Conservation (phyloP, 2,113 vertebrate genomes). For the Neodon shergylaensis region DNA sequence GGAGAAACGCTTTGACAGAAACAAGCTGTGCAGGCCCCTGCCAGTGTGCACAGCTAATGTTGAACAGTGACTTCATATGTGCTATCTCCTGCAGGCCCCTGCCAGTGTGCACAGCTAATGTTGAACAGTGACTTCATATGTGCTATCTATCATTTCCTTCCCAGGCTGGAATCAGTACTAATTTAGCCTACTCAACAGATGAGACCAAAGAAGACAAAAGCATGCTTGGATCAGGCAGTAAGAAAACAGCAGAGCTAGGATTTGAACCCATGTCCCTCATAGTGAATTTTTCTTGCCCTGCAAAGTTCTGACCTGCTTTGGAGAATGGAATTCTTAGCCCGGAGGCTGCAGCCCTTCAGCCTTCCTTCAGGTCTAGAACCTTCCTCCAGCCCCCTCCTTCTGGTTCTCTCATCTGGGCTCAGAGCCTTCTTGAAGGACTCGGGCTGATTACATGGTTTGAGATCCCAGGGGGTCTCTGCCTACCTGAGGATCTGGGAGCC, state of each 20-base stretch:
- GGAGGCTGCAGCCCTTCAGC: neutral
- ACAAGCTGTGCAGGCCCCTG: neutral
- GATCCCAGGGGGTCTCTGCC: neutral
- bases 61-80: neutral
- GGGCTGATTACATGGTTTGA: constrained; percentile 63
- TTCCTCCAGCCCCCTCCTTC: neutral
- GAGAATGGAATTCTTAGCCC: neutral
- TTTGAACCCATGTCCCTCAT: neutral
- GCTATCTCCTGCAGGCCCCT: too few species aligned
- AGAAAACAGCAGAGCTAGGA: neutral
- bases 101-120: neutral
- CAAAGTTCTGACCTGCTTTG: neutral
- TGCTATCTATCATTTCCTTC: neutral
- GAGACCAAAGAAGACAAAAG: constrained; percentile 14
- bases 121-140: neutral
- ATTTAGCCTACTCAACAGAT: constrained; percentile 36
- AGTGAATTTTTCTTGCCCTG: neutral
- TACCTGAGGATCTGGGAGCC: constrained; percentile 54
- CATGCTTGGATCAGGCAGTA: neutral
- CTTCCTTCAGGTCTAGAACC: neutral
- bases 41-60: neutral
- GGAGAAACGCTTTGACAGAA: neutral
- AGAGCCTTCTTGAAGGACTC: constrained; percentile 37
- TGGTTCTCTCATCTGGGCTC: neutral
- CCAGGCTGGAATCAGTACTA: constrained; percentile 28